Evolutionary conservation across 64 coral and sea anemone species (phyloP).

Genomic region (Trachythela sp.): DNA sequence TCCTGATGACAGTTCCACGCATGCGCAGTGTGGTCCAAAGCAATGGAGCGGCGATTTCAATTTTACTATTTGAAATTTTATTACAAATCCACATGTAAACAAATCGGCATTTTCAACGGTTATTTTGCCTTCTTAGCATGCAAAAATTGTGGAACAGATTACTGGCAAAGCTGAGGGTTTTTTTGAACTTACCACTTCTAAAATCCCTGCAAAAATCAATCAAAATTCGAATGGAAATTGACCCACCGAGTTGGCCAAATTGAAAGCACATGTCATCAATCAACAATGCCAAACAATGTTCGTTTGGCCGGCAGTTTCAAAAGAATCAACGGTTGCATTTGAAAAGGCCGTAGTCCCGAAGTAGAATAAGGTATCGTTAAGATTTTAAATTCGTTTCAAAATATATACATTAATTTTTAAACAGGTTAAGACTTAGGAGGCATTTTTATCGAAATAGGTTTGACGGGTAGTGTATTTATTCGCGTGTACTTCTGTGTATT

Average conservation of each 20-base stretch:
- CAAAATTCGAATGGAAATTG: not conserved
- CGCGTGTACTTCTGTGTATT: not conserved
- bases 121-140: not conserved
- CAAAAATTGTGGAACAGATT: not conserved
- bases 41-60: conserved; percentile 5
- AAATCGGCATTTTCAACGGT: not conserved
- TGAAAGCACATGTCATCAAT: not conserved
- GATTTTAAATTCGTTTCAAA: not conserved
- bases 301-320: not conserved
- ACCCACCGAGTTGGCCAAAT: not conserved
- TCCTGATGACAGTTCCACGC: not conserved
- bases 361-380: not conserved
- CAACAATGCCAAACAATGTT: not conserved
- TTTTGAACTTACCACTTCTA: not conserved
- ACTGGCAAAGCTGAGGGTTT: not conserved
- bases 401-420: not conserved
- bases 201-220: not conserved
- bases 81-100: not conserved
- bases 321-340: not conserved
- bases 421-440: not conserved
- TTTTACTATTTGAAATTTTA: not conserved
- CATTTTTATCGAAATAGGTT: not conserved
- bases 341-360: not conserved
- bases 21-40: not conserved
- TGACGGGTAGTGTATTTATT: not conserved